Conservation (phyloP, 2,888 invertebrate species). For the Tyria jacobaeae region DNA sequence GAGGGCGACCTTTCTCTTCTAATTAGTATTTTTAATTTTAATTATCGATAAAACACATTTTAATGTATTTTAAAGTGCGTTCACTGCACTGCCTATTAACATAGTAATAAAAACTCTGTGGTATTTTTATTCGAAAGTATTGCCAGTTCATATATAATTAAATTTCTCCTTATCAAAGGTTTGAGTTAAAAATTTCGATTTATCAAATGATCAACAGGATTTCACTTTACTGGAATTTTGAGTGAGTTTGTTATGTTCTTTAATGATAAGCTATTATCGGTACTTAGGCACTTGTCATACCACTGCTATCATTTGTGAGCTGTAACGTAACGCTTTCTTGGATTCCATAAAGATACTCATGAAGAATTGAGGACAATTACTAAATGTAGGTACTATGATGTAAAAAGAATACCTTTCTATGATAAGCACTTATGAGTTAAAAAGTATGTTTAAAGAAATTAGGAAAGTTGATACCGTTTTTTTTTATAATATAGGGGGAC, state of each 20-base stretch:
- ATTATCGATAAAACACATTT: slow-evolving; percentile 29
- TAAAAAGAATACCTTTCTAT: neutral
- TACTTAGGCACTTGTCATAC: neutral
- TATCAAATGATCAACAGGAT: neutral
- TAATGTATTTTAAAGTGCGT: slow-evolving; percentile 30
- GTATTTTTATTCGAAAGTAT: slow-evolving; percentile 22
- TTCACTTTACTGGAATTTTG: neutral
- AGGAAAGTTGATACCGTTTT: slow-evolving; percentile 24
- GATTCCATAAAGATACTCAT: neutral
- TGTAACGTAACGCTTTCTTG: neutral
- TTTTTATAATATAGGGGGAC: no score
- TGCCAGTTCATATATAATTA: slow-evolving; percentile 24
- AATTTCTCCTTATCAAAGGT: slow-evolving; percentile 8
- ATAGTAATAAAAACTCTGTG: slow-evolving; percentile 28
- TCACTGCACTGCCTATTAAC: slow-evolving; percentile 18
- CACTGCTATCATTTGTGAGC: neutral
- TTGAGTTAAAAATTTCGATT: slow-evolving; percentile 4
- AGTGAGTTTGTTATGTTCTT: neutral
- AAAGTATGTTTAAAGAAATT: neutral
- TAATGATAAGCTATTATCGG: neutral
- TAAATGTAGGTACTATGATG: no score
- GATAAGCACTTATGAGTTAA: neutral
- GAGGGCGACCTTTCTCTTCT: slow-evolving; percentile 16
- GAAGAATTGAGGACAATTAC: neutral
- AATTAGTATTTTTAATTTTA: slow-evolving; percentile 30